A percentile compares a stretch with the other conserved stretches of the same genome.
phyloP scores from a whole-genome alignment of 1,140 invertebrate genomes.

The Armadillidium nasatum region DNA sequence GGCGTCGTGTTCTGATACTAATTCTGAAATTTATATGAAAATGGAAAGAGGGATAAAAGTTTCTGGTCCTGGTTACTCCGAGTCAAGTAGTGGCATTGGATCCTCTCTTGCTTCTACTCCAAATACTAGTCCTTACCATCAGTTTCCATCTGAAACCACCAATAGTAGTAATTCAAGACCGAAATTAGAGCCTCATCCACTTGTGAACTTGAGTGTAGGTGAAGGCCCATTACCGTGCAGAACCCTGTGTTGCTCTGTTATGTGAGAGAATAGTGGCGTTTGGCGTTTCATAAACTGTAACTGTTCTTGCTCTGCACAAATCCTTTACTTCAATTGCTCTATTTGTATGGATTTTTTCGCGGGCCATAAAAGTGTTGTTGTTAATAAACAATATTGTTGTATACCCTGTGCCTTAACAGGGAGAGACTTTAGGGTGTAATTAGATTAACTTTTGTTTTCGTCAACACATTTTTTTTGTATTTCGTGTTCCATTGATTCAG shows the following conservation, averaged over 20 bases:
- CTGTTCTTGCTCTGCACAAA: too few relatives aligned
- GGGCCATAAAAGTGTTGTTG: too few relatives aligned
- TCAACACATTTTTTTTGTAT: neutral
- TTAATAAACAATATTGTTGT: neutral
- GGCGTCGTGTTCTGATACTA: neutral
- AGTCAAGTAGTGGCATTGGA: neutral
- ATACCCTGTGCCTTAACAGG: constrained; percentile 11
- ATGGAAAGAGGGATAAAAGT: neutral
- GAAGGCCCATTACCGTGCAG: neutral
- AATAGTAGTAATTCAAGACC: neutral
- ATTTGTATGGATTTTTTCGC: too few relatives aligned
- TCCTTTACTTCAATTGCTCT: too few relatives aligned
- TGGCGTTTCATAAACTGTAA: neutral
- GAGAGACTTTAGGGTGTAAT: neutral
- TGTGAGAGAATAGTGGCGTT: neutral
- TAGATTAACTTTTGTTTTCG: neutral
- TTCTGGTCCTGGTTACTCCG: neutral
- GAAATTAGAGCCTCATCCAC: neutral
- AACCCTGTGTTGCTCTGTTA: neutral
- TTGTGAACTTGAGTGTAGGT: neutral
- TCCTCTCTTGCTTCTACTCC: constrained; percentile 6
- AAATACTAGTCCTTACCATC: neutral
- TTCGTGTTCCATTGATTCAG: neutral
- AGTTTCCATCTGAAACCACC: neutral
- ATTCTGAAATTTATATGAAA: neutral